Base-by-base conservation (phyloP, 2,113 vertebrate species). In the Sarotherodon lohbergeri region DNA sequence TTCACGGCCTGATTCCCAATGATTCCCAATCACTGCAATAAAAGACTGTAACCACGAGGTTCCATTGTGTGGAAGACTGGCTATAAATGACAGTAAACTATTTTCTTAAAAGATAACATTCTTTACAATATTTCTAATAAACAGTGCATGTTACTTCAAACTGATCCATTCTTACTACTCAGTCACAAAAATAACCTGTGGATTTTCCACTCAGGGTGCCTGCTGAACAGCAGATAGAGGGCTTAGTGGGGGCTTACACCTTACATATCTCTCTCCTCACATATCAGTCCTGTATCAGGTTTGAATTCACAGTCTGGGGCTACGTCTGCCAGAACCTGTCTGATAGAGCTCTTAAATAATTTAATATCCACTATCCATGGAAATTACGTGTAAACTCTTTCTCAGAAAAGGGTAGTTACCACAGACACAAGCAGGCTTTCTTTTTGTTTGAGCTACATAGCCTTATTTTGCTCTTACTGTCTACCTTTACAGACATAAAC, bases 301-400 rank as follows among this genome's bases (percentile, higher is more conserved):
- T 83, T 91, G 59, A 68, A 87, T 91, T 91, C 83, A 63, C 81
- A 66, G 84, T 90, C 85, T 73, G 84, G 50, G 55, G 68, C 89
- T 83, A 82, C 32, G 90, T 85, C 84, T 92, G 86, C 29, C 68
- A 86, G 81, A 88, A 84, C 55, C 50, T 85, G 90, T 91, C 92
- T 88, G 91, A 91, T 83, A 43, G 84, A 82, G 66, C 87, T 68
- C 86, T 88, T 95, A 91, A 95, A 95, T 95, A 92, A 95, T 95
- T 95, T 88, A 94, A 81, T 7, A 54, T 57, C 89, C 78, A 71
- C 88, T 63, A 83, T 92, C 85, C 50, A 66, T 88, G 85, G 81
- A 89, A 61, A 84, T 91, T 86, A 91, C 59, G 36, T 92, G 90
- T 84, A 82, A 88, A 84, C 78, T 82, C 85, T 85, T 68, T 81